These are phyloP conservation scores for Saccopteryx bilineata DNA, from an alignment of 2,113 vertebrate species.

Conservation along the genomic window DNA sequence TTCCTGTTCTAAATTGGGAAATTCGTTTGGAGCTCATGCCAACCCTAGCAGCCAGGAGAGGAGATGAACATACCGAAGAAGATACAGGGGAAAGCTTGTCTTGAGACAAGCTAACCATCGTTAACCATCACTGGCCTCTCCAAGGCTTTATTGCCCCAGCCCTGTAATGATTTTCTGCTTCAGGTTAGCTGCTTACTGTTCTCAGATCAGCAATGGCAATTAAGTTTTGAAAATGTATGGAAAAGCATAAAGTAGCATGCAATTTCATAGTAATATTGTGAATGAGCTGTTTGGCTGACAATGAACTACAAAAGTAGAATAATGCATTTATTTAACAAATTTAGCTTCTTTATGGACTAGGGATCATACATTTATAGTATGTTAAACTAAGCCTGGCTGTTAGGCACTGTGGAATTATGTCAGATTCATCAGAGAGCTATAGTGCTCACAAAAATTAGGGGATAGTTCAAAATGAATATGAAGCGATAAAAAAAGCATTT, in stretches of 20 bases:
- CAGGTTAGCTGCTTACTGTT: neutral
- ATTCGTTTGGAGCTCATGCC: neutral
- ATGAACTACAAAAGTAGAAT: conserved; percentile 29
- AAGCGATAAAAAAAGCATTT: no score
- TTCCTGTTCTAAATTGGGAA: neutral
- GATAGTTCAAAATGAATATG: no score
- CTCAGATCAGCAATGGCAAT: neutral
- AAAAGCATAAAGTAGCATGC: neutral
- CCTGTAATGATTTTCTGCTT: neutral
- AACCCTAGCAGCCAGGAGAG: neutral
- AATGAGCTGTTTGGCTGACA: neutral
- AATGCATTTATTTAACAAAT: neutral
- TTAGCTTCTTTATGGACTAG: neutral
- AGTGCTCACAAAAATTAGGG: neutral
- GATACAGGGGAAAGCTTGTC: neutral
- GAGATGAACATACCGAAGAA: neutral
- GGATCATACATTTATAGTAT: neutral
- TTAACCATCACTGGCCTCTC: neutral
- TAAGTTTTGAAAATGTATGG: conserved; percentile 62
- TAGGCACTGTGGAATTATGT: conserved; percentile 21
- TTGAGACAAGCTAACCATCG: neutral
- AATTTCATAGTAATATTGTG: neutral
- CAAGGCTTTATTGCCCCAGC: neutral
- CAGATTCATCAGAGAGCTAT: conserved; percentile 32
- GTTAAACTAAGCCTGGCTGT: neutral